Evolutionary conservation across 2,888 invertebrate species (phyloP).

Genomic region (Chloroclysta siterata): DNA sequence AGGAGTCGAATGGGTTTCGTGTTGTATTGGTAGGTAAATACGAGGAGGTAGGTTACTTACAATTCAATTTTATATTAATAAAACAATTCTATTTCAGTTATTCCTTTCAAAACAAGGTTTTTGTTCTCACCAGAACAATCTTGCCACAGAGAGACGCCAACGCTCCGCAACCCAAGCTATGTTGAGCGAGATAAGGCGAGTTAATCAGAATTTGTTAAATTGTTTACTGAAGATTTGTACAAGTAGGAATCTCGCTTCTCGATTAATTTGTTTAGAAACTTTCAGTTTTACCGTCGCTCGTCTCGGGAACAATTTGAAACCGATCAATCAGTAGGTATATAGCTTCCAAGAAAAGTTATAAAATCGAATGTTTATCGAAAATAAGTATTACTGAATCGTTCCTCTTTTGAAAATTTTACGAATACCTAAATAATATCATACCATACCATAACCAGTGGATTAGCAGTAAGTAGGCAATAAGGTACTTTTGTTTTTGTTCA

Average conservation of each 20-base stretch:
- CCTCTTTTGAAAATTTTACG: conserved; percentile 15
- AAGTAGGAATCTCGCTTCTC: conserved; percentile 10
- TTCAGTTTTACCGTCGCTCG: conserved; percentile 21
- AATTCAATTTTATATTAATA: too few species aligned
- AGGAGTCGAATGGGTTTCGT: too few species aligned
- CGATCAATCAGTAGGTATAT: conserved; percentile 24
- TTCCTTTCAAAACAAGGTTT: too few species aligned
- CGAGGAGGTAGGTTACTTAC: too few species aligned
- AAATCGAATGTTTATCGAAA: conserved; percentile 25
- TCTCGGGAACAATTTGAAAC: conserved; percentile 30
- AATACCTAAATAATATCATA: not conserved
- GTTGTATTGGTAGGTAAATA: too few species aligned
- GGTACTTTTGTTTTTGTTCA: too few species aligned
- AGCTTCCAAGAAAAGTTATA: conserved; percentile 25
- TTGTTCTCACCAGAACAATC: not conserved
- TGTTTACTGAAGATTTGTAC: conserved; percentile 17
- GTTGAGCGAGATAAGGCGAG: not conserved
- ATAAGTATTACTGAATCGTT: conserved; percentile 12
- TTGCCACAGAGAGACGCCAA: not conserved
- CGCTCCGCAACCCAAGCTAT: not conserved
- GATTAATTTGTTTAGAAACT: conserved; percentile 29
- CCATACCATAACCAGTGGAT: not conserved
- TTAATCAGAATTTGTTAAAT: conserved; percentile 14
- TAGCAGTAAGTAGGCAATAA: not conserved
- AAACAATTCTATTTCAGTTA: too few species aligned